Conservation (phyloP, 2,888 invertebrate genomes). For the Glaucopsyche alexis region DNA sequence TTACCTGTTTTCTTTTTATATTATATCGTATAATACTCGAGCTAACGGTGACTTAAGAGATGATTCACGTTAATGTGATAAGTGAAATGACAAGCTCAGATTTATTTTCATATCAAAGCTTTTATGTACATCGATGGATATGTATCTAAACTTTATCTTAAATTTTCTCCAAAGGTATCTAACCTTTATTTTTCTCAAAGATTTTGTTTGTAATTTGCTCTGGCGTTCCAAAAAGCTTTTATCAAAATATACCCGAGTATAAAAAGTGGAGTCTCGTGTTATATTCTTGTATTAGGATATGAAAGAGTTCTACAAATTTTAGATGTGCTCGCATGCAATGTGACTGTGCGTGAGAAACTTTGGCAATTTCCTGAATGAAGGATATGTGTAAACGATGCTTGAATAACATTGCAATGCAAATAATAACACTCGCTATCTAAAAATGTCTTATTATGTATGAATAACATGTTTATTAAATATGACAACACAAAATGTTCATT, state of each 20-base stretch:
- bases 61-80: constrained; percentile 35
- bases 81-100: background rate
- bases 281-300: background rate
- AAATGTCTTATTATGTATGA: background rate
- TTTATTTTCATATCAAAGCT: background rate
- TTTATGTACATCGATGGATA: background rate
- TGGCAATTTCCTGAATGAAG: background rate
- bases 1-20: constrained; percentile 64
- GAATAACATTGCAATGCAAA: constrained; percentile 24
- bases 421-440: constrained; percentile 24
- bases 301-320: background rate
- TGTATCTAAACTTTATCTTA: background rate
- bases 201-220: background rate
- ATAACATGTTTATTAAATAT: background rate
- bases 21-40: constrained; percentile 39
- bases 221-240: background rate
- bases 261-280: background rate
- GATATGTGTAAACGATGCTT: constrained; percentile 10
- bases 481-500: background rate
- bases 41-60: constrained; percentile 50
- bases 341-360: background rate
- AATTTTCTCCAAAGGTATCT: background rate
- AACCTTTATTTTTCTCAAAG: background rate
- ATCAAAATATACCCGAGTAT: background rate
- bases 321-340: background rate